Evolutionary conservation across 2,888 invertebrate species (phyloP), one percentile per base, ranked within the genome.

Genomic region (Drosophila neonasuta): DNA sequence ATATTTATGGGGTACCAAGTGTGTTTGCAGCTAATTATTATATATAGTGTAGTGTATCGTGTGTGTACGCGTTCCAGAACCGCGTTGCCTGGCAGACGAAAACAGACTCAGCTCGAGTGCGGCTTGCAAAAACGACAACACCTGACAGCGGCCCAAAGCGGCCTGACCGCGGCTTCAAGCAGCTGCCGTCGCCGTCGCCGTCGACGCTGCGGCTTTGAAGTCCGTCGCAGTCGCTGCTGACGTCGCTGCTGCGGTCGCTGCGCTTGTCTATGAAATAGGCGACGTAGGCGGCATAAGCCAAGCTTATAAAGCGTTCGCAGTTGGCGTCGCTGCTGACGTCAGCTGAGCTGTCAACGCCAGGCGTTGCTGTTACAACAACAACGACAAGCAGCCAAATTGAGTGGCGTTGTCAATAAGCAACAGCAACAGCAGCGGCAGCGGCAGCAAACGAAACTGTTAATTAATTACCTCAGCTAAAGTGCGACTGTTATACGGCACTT

Each of bases 51-150:
- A 24, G 24, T 24, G 5, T 24, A 24, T 24, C 24, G 24, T 24
- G 17, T 34, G 7, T 74, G 64, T 66, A 87, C 86, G 83, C 87
- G 86, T 79, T 79, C 67, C 79, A 89, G 89, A 89, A 89, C 89
- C 89, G 88, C 88, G 74, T 88, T 83, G 86, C 83, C 85, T 80
- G 80, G 79, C 88, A 85, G 89, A 87, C 88, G 74, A 88, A 89
- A 89, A 78, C 80, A 85, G 85, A 89, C 89, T 89, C 87, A 89
- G 77, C 80, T 83, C 70, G 66, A 74, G 59, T 46, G 65, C 73
- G 74, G 82, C 85, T 86, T 83, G 89, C 88, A 82, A 88, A 88
- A 88, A 88, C 88, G 78, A 89, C 80, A 79, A 87, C 83, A 86
- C 88, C 86, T 86, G 86, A 80, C 74, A 46, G 70, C 65, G 62